Evolutionary conservation across 2,888 invertebrate species (phyloP), one percentile per base, ranked within the genome.

Genomic region (Pardosa pseudoannulata): DNA sequence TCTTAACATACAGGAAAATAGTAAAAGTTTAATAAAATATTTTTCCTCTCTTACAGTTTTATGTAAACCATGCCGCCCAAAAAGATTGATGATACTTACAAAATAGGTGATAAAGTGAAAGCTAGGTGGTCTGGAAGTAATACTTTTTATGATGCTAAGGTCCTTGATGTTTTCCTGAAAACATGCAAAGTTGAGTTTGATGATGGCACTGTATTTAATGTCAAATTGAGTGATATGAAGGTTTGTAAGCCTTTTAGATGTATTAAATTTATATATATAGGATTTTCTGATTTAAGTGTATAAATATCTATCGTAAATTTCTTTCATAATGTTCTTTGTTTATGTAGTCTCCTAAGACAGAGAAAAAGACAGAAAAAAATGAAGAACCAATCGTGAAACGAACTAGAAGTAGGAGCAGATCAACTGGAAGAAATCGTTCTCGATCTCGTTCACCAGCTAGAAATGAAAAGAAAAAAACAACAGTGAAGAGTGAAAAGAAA

Each of bases 51-150:
- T n/a, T n/a, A n/a, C n/a, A n/a, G n/a, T n/a, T n/a, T n/a, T n/a
- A n/a, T n/a, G 29, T 28, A 56, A 13, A 86, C 62, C 29, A 86
- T 86, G 86, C 56, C 86, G 32, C 29, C 86, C 7, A 76, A 28
- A 46, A 31, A 76, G 23, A 79, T 9, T 36, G 72, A 36, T 9
- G 74, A 81, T 3, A 13, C n/a, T 3, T 86, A 79, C 68, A 80
- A 80, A 13, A 87, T 80, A 67, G 87, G 87, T 29, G 87, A 87
- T 13, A 70, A 64, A 19, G 80, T 87, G 16, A 39, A 75, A n/a
- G 87, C 87, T 19, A 41, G 74, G 5, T 87, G 87, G 87, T 75
- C 87, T 13, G 87, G 87, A 50, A 87, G 80, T 16, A 87, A 76
- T 23, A 50, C 64, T 9, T 87, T 67, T 72, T 87, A 87, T 50